Evolutionary conservation across 2,888 invertebrate species (phyloP).

Genomic region (Zaprionus bogoriensis): DNA sequence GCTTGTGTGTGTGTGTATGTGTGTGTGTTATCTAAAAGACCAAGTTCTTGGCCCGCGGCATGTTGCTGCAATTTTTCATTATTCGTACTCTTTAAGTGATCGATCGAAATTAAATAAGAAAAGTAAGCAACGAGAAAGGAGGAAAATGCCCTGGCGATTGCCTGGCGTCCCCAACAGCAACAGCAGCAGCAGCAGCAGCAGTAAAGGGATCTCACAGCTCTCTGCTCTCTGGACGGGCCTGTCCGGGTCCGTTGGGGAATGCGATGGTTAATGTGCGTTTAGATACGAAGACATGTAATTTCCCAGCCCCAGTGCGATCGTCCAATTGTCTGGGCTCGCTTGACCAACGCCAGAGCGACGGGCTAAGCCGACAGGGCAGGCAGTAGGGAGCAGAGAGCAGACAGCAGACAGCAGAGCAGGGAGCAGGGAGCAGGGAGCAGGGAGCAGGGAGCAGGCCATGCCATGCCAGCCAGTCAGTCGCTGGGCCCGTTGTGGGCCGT

Average conservation of each 20-base stretch:
- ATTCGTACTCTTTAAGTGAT: constrained; percentile 73
- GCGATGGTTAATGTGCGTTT: constrained; percentile 77
- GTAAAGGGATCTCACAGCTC: not conserved
- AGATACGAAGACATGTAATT: constrained; percentile 76
- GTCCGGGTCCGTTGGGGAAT: constrained; percentile 43
- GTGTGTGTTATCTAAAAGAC: constrained; percentile 45
- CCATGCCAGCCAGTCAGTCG: constrained; percentile 36
- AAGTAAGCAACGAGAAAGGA: constrained; percentile 60
- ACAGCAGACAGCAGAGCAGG: no score
- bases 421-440: no score
- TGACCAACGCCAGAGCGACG: no score
- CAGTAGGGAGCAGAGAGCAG: no score
- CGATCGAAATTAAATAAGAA: constrained; percentile 75
- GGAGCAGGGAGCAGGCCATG: no score
- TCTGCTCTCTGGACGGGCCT: not conserved
- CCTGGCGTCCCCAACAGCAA: not conserved
- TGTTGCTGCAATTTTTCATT: constrained; percentile 69
- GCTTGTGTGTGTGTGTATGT: constrained; percentile 19
- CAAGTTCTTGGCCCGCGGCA: constrained; percentile 56
- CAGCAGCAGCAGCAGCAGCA: constrained; percentile 3
- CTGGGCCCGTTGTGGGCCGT: constrained; percentile 19
- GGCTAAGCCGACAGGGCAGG: no score
- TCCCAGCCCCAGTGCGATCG: constrained; percentile 51
- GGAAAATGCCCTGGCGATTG: constrained; percentile 39
- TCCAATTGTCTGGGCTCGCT: no score